Base-by-base conservation (phyloP, 2,113 vertebrate species). In the Coreoperca whiteheadi region DNA sequence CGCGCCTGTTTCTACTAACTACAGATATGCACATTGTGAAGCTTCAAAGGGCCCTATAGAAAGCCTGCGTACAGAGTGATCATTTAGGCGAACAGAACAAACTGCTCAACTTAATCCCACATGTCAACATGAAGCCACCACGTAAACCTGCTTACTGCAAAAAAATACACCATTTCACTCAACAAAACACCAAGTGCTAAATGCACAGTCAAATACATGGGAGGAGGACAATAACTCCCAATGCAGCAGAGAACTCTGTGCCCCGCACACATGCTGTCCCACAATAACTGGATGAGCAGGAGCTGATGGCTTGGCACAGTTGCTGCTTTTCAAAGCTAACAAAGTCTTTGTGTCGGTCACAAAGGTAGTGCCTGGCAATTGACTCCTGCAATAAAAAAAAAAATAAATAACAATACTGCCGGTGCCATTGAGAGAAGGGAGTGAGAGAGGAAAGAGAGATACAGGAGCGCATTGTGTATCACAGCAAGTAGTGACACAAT, bases 341-440 rank as follows among this genome's bases (percentile, higher is more conserved):
- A 50, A 43, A 37, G 79, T 79, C 73, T 86, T 88, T 89, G 74
- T 84, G 67, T 9, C 78, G 65, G 53, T 85, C 53, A 87, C 77
- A 90, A 86, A 88, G 48, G 88, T 61, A 73, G 74, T 10, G 12
- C 48, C 34, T 81, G 37, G 67, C 80, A 81, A 82, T 64, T 71
- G 81, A 87, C 83, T 80, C 69, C 72, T 37, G 68, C 28, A 63
- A 66, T 16, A 50, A 71, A 57, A 41, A 23, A 4, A 57, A 56
- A 41, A 8, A n/a, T 32, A 32, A 68, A 16, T 39, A 41, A 51
- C 43, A 78, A 66, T 64, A 60, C 53, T 51, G 37, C 46, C 6
- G 61, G 70, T 51, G n/a, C 60, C 56, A 66, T 41, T 76, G 73
- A 81, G 54, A 78, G 61, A 39, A 56, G 28, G 68, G 67, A 57